Evolutionary conservation across 2,113 vertebrate genomes (phyloP).

Genomic region (Dipodomys stephensi): DNA sequence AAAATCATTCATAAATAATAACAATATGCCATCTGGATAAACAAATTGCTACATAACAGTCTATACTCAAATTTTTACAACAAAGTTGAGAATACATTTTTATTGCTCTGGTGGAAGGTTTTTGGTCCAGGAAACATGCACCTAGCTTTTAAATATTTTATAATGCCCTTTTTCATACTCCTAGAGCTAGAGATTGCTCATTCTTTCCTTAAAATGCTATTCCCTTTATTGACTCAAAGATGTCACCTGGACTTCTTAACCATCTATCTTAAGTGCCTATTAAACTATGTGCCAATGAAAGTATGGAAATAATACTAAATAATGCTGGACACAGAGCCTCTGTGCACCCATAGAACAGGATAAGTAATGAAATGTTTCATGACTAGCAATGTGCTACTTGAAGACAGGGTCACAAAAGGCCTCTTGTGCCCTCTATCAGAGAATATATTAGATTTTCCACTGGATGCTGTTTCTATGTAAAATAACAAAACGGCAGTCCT

Average conservation of each 20-base stretch:
- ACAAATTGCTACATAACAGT: constrained; percentile 40
- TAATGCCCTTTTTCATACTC: constrained; percentile 67
- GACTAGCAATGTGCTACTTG: constrained; percentile 42
- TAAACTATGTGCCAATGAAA: constrained; percentile 66
- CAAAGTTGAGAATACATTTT: constrained; percentile 43
- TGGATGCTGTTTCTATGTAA: constrained; percentile 14
- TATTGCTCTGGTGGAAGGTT: constrained; percentile 59
- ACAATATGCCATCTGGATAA: constrained; percentile 56
- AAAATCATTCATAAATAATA: constrained; percentile 71
- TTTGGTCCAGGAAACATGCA: constrained; percentile 55
- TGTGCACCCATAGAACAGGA: constrained; percentile 64
- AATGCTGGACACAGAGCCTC: constrained; percentile 64
- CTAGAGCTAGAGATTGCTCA: constrained; percentile 51
- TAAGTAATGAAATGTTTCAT: constrained; percentile 69
- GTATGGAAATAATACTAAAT: constrained; percentile 76
- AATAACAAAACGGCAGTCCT: constrained; percentile 1
- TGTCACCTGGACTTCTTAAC: constrained; percentile 65
- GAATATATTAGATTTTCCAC: constrained; percentile 55
- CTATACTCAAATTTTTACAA: constrained; percentile 64
- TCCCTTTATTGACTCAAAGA: constrained; percentile 78
- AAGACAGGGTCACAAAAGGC: constrained; percentile 53
- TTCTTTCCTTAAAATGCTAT: constrained; percentile 68
- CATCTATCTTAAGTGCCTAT: constrained; percentile 69
- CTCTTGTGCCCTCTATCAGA: constrained; percentile 58
- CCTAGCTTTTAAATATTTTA: constrained; percentile 79